Evolutionary conservation across 2,797 vertebrate species (phyloP).

Genomic region (Synaphobranchus kaupii): DNA sequence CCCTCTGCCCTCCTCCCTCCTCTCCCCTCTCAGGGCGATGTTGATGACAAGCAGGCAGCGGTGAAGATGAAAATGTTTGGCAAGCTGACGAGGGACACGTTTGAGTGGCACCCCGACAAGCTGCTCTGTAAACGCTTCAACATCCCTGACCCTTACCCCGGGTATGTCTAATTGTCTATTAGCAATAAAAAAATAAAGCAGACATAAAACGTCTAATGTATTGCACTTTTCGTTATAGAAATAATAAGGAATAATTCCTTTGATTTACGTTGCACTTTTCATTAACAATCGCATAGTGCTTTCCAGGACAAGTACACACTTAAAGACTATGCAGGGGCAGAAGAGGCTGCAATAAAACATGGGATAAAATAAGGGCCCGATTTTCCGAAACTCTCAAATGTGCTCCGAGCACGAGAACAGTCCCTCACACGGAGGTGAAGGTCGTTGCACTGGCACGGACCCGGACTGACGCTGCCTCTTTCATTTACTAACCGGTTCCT

Average conservation of each 20-base stretch:
- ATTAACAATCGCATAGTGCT: not conserved
- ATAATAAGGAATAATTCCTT: not conserved
- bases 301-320: not conserved
- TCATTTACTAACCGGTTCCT: not conserved
- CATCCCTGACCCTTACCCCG: conserved; percentile 86
- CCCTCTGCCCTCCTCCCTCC: not conserved
- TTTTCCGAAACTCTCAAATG: not conserved
- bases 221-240: not conserved
- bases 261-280: not conserved
- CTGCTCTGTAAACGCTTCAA: conserved; percentile 95
- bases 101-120: conserved; percentile 93
- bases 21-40: conserved; percentile 73
- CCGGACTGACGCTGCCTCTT: too few relatives aligned
- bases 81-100: conserved; percentile 85
- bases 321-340: not conserved
- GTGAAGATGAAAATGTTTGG: conserved; percentile 97
- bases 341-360: not conserved
- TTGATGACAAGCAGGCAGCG: conserved; percentile 81
- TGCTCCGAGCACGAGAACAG: not conserved
- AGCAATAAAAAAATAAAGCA: not conserved
- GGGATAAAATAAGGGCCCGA: not conserved
- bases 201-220: too few relatives aligned
- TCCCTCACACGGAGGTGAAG: not conserved
- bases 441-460: not conserved
- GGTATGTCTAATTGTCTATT: conserved; percentile 72